phyloP scores from a whole-genome alignment of 2,797 vertebrate species.

The Sebastes melanostomus region DNA sequence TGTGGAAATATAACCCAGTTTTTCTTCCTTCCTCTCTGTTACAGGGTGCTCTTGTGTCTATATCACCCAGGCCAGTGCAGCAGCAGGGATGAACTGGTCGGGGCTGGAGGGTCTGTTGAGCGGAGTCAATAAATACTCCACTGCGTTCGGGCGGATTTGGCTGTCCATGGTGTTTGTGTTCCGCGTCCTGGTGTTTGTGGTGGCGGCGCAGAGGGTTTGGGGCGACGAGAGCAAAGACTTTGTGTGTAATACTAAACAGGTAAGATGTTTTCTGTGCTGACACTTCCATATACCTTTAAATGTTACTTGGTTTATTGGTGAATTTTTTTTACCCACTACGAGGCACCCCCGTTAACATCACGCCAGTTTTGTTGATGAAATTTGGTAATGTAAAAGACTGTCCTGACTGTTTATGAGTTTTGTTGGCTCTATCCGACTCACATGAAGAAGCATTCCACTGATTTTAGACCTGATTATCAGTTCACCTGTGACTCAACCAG shows the following conservation, averaged over 20 bases:
- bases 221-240: conserved; percentile 92
- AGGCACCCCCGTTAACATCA: neutral
- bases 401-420: neutral
- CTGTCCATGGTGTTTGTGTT: conserved; percentile 95
- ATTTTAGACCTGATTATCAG: neutral
- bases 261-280: conserved; percentile 20
- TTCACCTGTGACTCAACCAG: neutral
- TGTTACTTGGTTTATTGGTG: neutral
- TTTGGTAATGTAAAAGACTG: neutral
- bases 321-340: neutral
- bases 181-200: conserved; percentile 91
- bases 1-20: neutral
- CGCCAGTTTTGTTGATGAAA: neutral
- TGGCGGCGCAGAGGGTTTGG: conserved; percentile 92
- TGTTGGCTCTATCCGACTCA: no score
- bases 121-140: conserved; percentile 93
- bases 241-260: conserved; percentile 90
- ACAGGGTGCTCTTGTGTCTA: conserved; percentile 1
- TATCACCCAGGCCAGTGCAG: neutral
- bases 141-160: conserved; percentile 94
- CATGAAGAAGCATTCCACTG: no score
- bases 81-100: conserved; percentile 90
- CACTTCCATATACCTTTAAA: neutral
- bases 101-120: conserved; percentile 86
- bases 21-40: neutral